These are phyloP conservation scores for Argyrosomus regius DNA, from an alignment of 2,797 vertebrate genomes.

Conservation along the genomic window DNA sequence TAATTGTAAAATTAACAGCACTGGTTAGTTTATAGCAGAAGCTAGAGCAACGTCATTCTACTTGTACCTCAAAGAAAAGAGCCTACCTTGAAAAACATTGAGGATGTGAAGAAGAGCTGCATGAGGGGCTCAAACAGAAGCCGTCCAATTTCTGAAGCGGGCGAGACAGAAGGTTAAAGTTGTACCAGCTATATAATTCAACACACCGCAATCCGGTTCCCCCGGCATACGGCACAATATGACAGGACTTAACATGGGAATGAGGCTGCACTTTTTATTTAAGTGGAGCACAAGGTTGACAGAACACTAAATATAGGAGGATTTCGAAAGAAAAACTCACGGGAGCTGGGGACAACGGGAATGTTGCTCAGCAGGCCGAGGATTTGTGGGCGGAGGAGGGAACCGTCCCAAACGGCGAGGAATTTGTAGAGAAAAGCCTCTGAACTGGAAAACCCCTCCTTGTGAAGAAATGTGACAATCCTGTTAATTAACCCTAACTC, in stretches of 20 bases:
- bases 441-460: slow-evolving; percentile 93
- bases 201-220: background rate
- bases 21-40: background rate
- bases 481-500: too few relatives aligned
- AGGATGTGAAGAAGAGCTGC: slow-evolving; percentile 94
- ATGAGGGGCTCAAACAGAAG: slow-evolving; percentile 89
- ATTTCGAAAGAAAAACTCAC: slow-evolving; percentile 78
- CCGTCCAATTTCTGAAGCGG: slow-evolving; percentile 85
- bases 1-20: slow-evolving; percentile 4
- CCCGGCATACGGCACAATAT: background rate
- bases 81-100: slow-evolving; percentile 94
- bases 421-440: slow-evolving; percentile 93
- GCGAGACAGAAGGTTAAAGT: slow-evolving; percentile 49
- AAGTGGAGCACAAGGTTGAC: background rate
- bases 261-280: background rate
- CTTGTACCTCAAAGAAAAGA: background rate
- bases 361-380: slow-evolving; percentile 92
- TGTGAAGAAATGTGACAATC: slow-evolving; percentile 40
- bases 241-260: background rate
- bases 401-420: slow-evolving; percentile 93
- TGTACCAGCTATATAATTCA: slow-evolving; percentile 11
- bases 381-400: slow-evolving; percentile 86
- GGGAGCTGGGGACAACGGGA: slow-evolving; percentile 86
- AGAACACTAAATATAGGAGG: background rate
- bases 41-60: background rate